Percentiles rank a stretch among this genome's conserved stretches.
phyloP scores from a whole-genome alignment of 1,140 invertebrate genomes.

The Grapholita molesta region DNA sequence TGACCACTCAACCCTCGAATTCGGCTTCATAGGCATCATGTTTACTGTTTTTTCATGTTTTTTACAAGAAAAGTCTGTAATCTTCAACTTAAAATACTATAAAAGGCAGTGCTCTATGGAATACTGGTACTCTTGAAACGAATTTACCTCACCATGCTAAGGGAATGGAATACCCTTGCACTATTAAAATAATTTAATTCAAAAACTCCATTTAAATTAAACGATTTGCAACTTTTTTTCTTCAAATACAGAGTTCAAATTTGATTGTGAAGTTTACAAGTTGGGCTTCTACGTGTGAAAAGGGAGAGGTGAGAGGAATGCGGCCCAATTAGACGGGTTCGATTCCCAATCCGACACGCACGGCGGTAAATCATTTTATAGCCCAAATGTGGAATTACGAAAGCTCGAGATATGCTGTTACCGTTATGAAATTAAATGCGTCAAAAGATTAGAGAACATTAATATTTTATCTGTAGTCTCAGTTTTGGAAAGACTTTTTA shows the following conservation, averaged over 20 bases:
- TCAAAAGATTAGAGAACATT: background rate
- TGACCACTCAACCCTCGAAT: too few species aligned
- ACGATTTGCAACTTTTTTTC: background rate
- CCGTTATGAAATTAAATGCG: background rate
- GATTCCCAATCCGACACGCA: slow-evolving; percentile 29
- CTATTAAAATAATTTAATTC: background rate
- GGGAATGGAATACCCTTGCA: background rate
- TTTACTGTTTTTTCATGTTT: too few species aligned
- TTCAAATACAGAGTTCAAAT: background rate
- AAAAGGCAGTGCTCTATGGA: too few species aligned
- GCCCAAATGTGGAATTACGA: slow-evolving; percentile 1
- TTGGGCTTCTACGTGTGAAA: background rate
- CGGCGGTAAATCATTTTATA: slow-evolving; percentile 23
- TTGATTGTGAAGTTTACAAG: background rate
- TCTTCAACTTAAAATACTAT: too few species aligned
- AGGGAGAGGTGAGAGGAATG: slow-evolving; percentile 48
- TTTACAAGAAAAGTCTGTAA: too few species aligned
- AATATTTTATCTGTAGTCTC: too few species aligned
- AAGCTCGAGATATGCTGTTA: background rate
- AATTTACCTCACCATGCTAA: background rate
- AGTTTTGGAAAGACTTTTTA: too few species aligned
- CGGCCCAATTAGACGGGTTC: slow-evolving; percentile 53
- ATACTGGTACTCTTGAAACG: background rate
- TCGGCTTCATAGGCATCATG: too few species aligned
- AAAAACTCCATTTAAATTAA: background rate